A percentile compares a stretch with the other conserved stretches of the same genome.
Evolutionary conservation across 2,113 vertebrate genomes (phyloP).

Genomic region (Callorhinus ursinus): DNA sequence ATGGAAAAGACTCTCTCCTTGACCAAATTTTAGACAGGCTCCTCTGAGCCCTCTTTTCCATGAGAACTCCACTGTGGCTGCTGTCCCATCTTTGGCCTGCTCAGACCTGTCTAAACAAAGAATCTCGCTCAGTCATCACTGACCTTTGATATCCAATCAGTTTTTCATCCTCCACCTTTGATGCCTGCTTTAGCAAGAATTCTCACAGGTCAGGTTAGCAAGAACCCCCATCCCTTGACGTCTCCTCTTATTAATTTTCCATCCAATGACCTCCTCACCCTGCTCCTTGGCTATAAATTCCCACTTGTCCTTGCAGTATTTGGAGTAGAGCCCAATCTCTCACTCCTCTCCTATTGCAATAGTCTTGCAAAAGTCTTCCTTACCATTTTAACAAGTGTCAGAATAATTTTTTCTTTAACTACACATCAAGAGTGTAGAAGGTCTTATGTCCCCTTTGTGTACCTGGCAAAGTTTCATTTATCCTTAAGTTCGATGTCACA

Average conservation of each 20-base stretch:
- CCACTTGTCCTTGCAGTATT: background rate
- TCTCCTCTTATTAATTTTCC: background rate
- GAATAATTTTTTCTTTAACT: background rate
- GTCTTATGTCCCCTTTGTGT: background rate
- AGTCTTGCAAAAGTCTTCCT: background rate
- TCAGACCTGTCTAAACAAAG: background rate
- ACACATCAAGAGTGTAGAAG: background rate
- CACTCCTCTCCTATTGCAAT: background rate
- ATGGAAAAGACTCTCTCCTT: background rate
- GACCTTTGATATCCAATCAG: background rate
- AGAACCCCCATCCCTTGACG: background rate
- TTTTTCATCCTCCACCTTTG: background rate
- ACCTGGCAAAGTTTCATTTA: background rate
- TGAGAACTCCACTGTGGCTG: too few species aligned
- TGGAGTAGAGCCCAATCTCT: background rate
- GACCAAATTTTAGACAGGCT: background rate
- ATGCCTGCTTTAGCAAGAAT: background rate
- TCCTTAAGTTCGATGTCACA: background rate
- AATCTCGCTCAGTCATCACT: background rate
- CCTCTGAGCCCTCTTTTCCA: background rate
- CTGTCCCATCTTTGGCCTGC: background rate
- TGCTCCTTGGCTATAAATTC: conserved; percentile 1
- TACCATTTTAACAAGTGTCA: background rate
- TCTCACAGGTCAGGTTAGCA: background rate
- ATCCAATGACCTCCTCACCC: background rate